phyloP scores from a whole-genome alignment of 1,140 invertebrate genomes.

The Philotrypesis tridentata region DNA sequence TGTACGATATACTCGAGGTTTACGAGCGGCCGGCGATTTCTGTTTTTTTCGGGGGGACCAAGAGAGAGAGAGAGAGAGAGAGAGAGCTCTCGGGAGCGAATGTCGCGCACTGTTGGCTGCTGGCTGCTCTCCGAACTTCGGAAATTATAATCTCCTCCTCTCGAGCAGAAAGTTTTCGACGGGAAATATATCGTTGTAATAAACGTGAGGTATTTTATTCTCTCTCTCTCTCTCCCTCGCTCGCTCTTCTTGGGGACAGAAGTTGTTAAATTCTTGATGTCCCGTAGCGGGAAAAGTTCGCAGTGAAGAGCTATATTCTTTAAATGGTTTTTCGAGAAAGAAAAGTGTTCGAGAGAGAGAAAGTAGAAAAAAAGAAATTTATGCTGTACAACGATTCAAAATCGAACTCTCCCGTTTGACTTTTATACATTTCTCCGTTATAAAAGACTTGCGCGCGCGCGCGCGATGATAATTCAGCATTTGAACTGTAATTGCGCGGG shows the following conservation, averaged over 20 bases:
- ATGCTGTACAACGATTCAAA: not conserved
- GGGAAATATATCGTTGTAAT: constrained; percentile 13
- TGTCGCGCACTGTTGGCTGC: constrained; percentile 2
- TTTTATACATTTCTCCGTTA: too few species aligned
- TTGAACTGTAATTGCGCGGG: too few species aligned
- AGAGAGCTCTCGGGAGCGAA: not conserved
- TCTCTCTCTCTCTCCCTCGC: not conserved
- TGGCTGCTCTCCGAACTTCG: constrained; percentile 16
- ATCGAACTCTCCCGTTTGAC: not conserved
- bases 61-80: not conserved
- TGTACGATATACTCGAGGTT: not conserved
- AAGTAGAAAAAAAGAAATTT: not conserved
- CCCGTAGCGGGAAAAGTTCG: not conserved
- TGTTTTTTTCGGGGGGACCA: not conserved
- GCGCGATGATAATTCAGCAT: too few species aligned
- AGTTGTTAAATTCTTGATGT: constrained; percentile 25
- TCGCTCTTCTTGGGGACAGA: not conserved
- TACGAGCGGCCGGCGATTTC: constrained; percentile 28
- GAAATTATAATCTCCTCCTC: constrained; percentile 33
- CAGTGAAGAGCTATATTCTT: not conserved
- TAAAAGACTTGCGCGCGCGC: too few species aligned
- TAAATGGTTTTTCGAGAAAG: not conserved
- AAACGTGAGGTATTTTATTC: constrained; percentile 25
- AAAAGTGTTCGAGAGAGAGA: not conserved
- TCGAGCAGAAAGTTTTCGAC: constrained; percentile 1